These are phyloP conservation scores for Cromileptes altivelis DNA, from an alignment of 2,113 vertebrate species.

Conservation along the genomic window DNA sequence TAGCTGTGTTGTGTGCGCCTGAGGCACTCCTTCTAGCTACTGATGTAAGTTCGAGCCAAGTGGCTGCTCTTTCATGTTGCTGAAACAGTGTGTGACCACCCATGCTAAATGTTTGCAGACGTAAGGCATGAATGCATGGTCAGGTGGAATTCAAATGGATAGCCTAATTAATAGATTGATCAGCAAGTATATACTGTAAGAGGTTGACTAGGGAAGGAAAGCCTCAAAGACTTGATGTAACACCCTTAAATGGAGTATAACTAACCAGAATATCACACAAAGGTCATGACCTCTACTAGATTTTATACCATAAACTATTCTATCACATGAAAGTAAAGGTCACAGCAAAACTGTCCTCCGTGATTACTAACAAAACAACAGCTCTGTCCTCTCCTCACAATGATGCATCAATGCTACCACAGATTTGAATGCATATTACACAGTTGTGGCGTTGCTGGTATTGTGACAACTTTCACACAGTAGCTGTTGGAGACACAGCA, in stretches of 20 bases:
- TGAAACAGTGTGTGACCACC: slow-evolving; percentile 44
- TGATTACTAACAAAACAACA: slow-evolving; percentile 5
- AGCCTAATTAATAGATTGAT: slow-evolving; percentile 24
- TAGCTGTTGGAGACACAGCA: slow-evolving; percentile 15
- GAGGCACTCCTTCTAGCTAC: slow-evolving; percentile 64
- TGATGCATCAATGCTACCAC: neutral
- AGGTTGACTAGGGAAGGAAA: neutral
- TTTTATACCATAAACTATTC: neutral
- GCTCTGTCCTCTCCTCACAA: neutral
- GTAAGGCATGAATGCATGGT: neutral
- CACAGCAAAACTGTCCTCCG: neutral
- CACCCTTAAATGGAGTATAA: neutral
- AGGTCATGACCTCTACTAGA: slow-evolving; percentile 2
- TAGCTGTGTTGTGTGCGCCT: slow-evolving; percentile 54
- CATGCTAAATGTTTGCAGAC: slow-evolving; percentile 44
- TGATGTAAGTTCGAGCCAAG: slow-evolving; percentile 63
- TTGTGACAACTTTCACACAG: slow-evolving; percentile 3
- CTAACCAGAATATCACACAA: neutral
- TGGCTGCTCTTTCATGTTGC: slow-evolving; percentile 48
- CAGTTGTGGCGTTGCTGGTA: slow-evolving; percentile 2
- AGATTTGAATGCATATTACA: neutral
- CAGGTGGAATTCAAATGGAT: neutral
- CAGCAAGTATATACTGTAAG: neutral
- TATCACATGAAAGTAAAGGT: neutral
- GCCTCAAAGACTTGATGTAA: neutral